Evolutionary conservation across 2,888 invertebrate genomes (phyloP), one percentile per base, ranked within the genome.

Genomic region (Tigriopus californicus): DNA sequence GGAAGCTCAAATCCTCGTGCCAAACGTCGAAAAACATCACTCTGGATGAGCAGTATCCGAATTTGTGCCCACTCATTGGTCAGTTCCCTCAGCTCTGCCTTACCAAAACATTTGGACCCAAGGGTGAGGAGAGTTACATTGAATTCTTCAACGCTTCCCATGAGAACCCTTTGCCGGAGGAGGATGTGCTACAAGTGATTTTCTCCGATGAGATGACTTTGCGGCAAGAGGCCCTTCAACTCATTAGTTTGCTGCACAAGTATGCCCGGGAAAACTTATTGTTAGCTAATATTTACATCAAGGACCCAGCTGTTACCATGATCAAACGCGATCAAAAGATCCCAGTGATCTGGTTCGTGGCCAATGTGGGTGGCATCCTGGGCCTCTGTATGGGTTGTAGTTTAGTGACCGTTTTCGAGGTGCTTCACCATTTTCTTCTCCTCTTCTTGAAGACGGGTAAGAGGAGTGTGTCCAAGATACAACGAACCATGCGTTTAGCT

Each of bases 311-410:
- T 4, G 54, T 54, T 1, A 54, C 54, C 6, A 24, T 24, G n/a
- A 54, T 54, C 41, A 25, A 41, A 41, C 40, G 54, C 1, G 54
- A 54, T 22, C 54, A 54, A 54, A 54, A 54, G 22, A 12, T 54
- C n/a, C 54, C 54, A 12, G 40, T 54, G 10, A 54, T 54, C 22
- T 54, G 54, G 54, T 54, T 54, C 22, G 54, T 54, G 41, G 54
- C 54, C 15, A 54, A 54, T 22, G 40, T 54, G 15, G 54, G 54
- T 15, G 54, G 54, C 20, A 54, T 54, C 41, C 13, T 54, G 54
- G 54, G 54, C 15, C 54, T 54, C 2, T 54, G 54, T 15, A 54
- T 54, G 54, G 54, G 54, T 3, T 54, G 54, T 18, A 40, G 40
- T 41, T 41, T 54, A 15, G 54, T 54, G 8, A 54, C 54, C 2